Conservation (phyloP, 2,113 vertebrate genomes). For the Tragelaphus scriptus region DNA sequence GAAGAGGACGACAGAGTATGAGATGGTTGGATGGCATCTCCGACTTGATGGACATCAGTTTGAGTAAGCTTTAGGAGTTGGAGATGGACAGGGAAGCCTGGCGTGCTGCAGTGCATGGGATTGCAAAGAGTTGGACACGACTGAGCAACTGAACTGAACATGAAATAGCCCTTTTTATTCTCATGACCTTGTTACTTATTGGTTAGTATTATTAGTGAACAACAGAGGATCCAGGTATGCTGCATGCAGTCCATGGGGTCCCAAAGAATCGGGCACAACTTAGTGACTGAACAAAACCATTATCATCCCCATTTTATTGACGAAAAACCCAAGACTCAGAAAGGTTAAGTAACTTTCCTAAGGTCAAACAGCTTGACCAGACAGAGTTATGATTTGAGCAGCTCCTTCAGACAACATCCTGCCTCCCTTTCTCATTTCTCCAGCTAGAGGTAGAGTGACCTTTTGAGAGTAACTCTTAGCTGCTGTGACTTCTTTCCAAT, state of each 20-base stretch:
- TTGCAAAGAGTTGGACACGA: background rate
- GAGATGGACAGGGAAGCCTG: background rate
- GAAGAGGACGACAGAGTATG: background rate
- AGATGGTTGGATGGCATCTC: background rate
- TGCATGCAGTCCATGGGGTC: background rate
- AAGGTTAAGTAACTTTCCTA: background rate
- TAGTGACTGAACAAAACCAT: background rate
- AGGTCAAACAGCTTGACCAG: background rate
- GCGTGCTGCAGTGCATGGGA: background rate
- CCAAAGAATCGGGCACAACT: background rate
- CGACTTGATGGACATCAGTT: background rate
- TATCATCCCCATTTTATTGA: background rate
- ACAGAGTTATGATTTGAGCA: background rate
- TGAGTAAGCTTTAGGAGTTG: background rate
- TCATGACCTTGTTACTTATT: background rate
- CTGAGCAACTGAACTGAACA: background rate
- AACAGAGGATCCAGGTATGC: background rate
- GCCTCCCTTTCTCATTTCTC: background rate
- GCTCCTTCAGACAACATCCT: background rate
- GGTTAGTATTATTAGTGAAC: background rate
- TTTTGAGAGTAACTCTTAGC: background rate
- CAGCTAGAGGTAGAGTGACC: background rate
- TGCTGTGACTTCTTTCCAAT: background rate
- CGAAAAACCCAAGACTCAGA: background rate
- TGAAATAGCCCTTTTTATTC: background rate